Conservation (phyloP, 1,140 invertebrate genomes). For the Achroia grisella region DNA sequence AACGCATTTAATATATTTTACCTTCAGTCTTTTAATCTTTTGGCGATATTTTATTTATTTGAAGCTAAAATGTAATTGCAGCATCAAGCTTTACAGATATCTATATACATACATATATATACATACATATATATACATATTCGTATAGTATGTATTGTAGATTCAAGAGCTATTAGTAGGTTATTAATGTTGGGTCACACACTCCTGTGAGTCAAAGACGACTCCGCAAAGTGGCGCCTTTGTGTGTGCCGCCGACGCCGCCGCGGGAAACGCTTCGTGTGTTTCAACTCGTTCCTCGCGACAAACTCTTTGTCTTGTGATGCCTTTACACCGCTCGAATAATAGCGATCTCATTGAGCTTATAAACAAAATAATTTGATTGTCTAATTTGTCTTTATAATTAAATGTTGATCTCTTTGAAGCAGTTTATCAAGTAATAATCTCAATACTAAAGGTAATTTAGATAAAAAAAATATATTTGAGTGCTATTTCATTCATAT, state of each 20-base stretch:
- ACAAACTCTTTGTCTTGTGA: constrained; percentile 53
- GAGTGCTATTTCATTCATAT: too few relatives aligned
- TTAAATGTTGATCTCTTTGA: background rate
- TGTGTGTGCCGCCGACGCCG: constrained; percentile 35
- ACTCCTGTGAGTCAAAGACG: constrained; percentile 55
- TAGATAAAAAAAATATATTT: too few relatives aligned
- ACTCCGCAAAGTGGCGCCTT: constrained; percentile 58
- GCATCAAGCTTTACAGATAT: constrained; percentile 3
- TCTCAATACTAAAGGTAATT: too few relatives aligned
- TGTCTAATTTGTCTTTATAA: background rate
- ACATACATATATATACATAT: too few relatives aligned
- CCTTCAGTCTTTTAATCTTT: background rate
- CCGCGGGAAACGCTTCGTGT: constrained; percentile 38
- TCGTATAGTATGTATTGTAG: constrained; percentile 18
- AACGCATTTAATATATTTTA: constrained; percentile 4
- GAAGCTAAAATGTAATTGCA: constrained; percentile 2
- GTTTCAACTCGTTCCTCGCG: constrained; percentile 33
- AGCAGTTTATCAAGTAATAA: background rate
- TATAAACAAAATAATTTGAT: constrained; percentile 4
- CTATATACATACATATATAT: too few relatives aligned
- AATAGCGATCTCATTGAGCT: constrained; percentile 7
- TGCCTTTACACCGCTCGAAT: constrained; percentile 31
- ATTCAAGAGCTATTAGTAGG: constrained; percentile 47
- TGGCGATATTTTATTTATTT: background rate
- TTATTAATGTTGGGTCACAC: constrained; percentile 64